Percentiles rank a stretch among this genome's conserved stretches.
Evolutionary conservation across 2,113 vertebrate genomes (phyloP).

Genomic region (Vidua chalybeata): DNA sequence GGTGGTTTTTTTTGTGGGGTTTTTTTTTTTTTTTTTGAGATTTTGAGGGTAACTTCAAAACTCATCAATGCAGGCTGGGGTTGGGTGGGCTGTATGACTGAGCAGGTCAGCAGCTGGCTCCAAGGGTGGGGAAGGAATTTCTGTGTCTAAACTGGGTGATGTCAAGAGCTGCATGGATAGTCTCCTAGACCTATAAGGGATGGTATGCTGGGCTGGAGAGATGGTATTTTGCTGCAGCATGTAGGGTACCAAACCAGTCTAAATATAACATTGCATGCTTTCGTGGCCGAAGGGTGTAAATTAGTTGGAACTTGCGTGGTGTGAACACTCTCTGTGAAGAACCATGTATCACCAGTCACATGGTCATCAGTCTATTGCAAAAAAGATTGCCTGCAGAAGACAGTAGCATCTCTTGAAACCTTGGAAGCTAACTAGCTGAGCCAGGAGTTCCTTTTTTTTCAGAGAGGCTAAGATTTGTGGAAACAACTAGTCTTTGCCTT

Average conservation of each 20-base stretch:
- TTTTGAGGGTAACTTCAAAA: background rate
- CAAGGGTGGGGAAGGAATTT: slow-evolving; percentile 11
- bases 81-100: background rate
- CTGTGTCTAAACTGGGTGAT: background rate
- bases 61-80: background rate
- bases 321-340: background rate
- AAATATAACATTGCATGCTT: slow-evolving; percentile 16
- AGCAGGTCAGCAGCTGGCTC: background rate
- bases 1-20: background rate
- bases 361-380: background rate
- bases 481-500: background rate
- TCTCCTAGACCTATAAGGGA: slow-evolving; percentile 29
- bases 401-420: background rate
- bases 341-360: background rate
- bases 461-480: background rate
- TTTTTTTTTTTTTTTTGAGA: no score
- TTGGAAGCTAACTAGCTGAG: background rate
- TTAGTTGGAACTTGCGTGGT: background rate
- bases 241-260: background rate
- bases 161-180: background rate
- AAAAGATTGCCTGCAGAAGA: background rate
- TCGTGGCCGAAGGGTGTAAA: background rate
- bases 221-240: background rate
- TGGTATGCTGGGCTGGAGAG: slow-evolving; percentile 35
- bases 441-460: background rate